Base-by-base conservation (phyloP, 2,888 invertebrate genomes). In the Megastigmus dorsalis region DNA sequence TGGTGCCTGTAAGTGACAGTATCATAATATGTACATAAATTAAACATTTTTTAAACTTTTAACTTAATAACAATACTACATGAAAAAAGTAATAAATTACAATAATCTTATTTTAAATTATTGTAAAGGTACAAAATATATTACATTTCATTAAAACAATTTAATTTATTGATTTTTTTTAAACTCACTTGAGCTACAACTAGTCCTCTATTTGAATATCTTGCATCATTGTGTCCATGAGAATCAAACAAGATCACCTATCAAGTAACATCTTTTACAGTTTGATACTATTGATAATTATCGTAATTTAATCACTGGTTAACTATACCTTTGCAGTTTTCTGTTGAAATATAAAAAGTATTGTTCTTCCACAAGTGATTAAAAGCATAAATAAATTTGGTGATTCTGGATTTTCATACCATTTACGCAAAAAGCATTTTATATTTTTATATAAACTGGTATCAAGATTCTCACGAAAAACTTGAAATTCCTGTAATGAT, bases 241-340 rank as follows among this genome's bases (percentile, higher is more conserved):
- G 90, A 89, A 82, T 91, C 91, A 41, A 90, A 86, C 23, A 91
- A 80, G 23, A 88, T 89, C 30, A 90, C 87, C 90, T 90, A 59
- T 66, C 13, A 2, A 41, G 65, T 50, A 23, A 28, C 28, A 41
- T 26, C 2, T 50, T 43, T 23, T 50, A 36, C n/a, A n/a, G n/a
- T n/a, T n/a, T n/a, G n/a, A n/a, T n/a, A n/a, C n/a, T n/a, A n/a
- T n/a, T n/a, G n/a, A n/a, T n/a, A n/a, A n/a, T n/a, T n/a, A n/a
- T n/a, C 4, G 7, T n/a, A 7, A n/a, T 2, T 23, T 52, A 15
- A 23, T 48, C 15, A 23, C 10, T 10, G 33, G 10, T 26, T 2
- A 23, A 48, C 6, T 45, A 55, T 80, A 86, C 86, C 81, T 82
- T 89, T 76, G 87, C 84, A 9, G 86, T 85, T 75, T 83, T 79